These are phyloP conservation scores for Columba janthina DNA, from an alignment of 2,113 vertebrate species.

Conservation along the genomic window DNA sequence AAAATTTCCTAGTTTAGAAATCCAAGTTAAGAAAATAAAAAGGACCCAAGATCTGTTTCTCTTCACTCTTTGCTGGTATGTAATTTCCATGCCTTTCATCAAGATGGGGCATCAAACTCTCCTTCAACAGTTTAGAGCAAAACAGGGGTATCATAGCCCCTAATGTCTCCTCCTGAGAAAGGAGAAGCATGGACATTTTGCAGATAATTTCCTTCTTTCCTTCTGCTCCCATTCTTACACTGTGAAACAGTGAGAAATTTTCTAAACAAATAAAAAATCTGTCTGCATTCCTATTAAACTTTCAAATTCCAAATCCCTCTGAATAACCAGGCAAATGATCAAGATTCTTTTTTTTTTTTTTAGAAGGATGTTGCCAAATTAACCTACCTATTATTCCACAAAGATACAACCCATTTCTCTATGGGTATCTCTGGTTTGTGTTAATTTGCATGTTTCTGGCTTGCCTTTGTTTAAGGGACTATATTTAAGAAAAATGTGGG, in stretches of 20 bases:
- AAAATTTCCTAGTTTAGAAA: neutral
- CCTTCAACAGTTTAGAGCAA: neutral
- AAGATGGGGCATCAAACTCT: neutral
- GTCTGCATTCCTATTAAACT: neutral
- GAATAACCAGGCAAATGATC: neutral
- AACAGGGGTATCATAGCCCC: neutral
- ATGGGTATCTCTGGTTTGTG: neutral
- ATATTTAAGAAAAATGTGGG: neutral
- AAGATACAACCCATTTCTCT: neutral
- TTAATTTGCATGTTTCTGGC: neutral
- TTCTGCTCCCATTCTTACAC: neutral
- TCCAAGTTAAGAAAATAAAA: neutral
- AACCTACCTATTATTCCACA: neutral
- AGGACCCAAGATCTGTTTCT: neutral
- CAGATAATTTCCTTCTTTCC: neutral
- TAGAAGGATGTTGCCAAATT: neutral
- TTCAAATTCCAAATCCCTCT: neutral
- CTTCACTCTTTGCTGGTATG: neutral
- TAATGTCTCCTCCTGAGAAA: neutral
- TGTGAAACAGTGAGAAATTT: neutral
- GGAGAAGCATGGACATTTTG: neutral
- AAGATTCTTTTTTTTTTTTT: neutral
- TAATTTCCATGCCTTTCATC: neutral
- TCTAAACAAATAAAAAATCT: neutral
- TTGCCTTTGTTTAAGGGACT: neutral